Base-by-base conservation (phyloP, 2,797 vertebrate species). In the Falco biarmicus region DNA sequence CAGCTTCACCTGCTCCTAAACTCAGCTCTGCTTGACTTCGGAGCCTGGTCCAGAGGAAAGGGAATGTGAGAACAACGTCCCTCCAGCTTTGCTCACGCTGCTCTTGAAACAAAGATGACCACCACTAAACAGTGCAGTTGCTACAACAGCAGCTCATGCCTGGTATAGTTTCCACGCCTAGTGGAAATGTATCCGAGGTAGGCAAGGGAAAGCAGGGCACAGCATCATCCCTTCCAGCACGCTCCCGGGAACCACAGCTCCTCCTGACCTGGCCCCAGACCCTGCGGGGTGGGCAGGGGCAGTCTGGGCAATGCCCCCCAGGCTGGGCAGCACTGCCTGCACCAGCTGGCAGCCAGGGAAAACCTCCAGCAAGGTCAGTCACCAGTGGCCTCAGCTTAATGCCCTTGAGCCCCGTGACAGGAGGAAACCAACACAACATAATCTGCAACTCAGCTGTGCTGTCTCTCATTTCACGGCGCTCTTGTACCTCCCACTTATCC, bases 61-160 rank as follows among this genome's bases (percentile, higher is more conserved):
- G 41, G 76, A 93, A 95, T 45, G 87, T 4, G 64, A 75, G 91
- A 96, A 87, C 71, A 87, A 78, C 12, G 57, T 86, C 82, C 47
- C 91, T 91, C 95, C 93, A 91, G 85, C 87, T 94, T 80, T 83
- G 84, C 95, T 92, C 95, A 90, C 0, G 0, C 69, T 84, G 91
- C 82, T 95, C 68, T 32, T 57, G 92, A 84, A 92, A 89, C 1
- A 47, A 61, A 68, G 83, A 78, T 73, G 96, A 91, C 82, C 89
- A 71, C 32, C 4, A 11, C 73, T 61, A 95, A 96, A 96, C 94
- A 88, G 50, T 11, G 61, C 5, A 34, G 96, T 95, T 96, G 95
- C 94, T 88, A 96, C 91, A 96, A 95, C 92, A 96, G 80, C 93
- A 90, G 87, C 89, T 94, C 85, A 22, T 73, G 73, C 91, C 87